Conservation (phyloP, 2,113 vertebrate genomes). For the Tapirus terrestris region DNA sequence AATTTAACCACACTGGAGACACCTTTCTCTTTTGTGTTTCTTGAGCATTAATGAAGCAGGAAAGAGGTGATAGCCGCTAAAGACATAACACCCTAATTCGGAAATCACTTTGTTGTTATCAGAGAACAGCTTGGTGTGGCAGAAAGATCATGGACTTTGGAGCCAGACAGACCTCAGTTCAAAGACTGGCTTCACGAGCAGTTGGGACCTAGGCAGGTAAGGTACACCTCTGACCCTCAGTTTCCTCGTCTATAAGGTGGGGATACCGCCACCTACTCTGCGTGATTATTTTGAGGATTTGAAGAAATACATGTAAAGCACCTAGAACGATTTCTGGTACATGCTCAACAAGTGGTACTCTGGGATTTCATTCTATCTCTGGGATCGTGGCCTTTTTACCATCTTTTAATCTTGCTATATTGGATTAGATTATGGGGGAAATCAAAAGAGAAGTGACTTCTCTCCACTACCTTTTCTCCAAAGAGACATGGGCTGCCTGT, state of each 20-base stretch:
- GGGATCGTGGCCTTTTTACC: neutral
- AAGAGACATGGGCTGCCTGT: neutral
- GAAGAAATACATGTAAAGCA: neutral
- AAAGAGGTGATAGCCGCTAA: neutral
- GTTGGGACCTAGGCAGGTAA: neutral
- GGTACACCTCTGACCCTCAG: neutral
- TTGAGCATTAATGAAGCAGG: neutral
- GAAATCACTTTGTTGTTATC: neutral
- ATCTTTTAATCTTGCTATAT: neutral
- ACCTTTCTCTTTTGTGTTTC: slow-evolving; percentile 6
- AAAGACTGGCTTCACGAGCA: neutral
- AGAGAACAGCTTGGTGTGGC: neutral
- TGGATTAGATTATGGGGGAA: neutral
- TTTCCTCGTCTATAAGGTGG: fast-evolving
- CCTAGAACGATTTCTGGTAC: neutral
- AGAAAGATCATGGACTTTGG: neutral
- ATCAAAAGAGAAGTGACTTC: neutral
- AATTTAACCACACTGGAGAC: neutral
- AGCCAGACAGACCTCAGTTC: neutral
- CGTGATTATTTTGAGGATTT: neutral
- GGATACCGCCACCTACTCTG: neutral
- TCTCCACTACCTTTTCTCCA: neutral
- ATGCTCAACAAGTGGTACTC: neutral
- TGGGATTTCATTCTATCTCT: neutral
- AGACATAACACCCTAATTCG: neutral